A percentile compares a stretch with the other conserved stretches of the same genome.
phyloP scores from a whole-genome alignment of 1,140 invertebrate genomes.

The Scaptomyza hsui region DNA sequence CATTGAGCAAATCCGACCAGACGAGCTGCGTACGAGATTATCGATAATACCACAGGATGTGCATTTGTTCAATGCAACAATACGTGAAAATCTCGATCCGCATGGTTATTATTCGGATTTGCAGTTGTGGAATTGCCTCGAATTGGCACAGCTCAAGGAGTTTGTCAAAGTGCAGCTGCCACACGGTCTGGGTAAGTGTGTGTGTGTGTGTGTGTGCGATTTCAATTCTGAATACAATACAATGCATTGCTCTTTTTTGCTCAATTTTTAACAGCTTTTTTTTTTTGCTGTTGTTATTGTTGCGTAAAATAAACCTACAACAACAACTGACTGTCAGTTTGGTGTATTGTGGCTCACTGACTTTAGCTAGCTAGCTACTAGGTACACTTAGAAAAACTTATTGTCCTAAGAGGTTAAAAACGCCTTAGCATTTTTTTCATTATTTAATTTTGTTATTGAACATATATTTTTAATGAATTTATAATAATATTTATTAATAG shows the following conservation, averaged over 20 bases:
- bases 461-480: no score
- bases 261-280: background rate
- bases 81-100: slow-evolving; percentile 96
- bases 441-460: no score
- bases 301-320: slow-evolving; percentile 34
- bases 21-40: slow-evolving; percentile 90
- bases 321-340: slow-evolving; percentile 27
- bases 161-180: slow-evolving; percentile 87
- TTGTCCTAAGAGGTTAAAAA: no score
- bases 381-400: no score
- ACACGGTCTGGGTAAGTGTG: slow-evolving; percentile 87
- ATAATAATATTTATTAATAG: no score
- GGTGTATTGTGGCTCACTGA: slow-evolving; percentile 33
- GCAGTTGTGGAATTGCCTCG: slow-evolving; percentile 89
- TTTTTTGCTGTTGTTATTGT: slow-evolving; percentile 19
- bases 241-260: slow-evolving; percentile 8
- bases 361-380: slow-evolving; percentile 8
- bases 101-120: slow-evolving; percentile 89
- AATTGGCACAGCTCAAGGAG: slow-evolving; percentile 89
- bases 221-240: slow-evolving; percentile 1
- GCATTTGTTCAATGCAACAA: slow-evolving; percentile 95
- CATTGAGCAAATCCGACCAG: slow-evolving; percentile 88
- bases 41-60: slow-evolving; percentile 96
- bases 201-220: slow-evolving; percentile 20
- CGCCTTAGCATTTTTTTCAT: no score